A percentile compares a stretch with the other conserved stretches of the same genome.
Evolutionary conservation across 2,797 vertebrate species (phyloP).

Genomic region (Rhodeus uyekii): DNA sequence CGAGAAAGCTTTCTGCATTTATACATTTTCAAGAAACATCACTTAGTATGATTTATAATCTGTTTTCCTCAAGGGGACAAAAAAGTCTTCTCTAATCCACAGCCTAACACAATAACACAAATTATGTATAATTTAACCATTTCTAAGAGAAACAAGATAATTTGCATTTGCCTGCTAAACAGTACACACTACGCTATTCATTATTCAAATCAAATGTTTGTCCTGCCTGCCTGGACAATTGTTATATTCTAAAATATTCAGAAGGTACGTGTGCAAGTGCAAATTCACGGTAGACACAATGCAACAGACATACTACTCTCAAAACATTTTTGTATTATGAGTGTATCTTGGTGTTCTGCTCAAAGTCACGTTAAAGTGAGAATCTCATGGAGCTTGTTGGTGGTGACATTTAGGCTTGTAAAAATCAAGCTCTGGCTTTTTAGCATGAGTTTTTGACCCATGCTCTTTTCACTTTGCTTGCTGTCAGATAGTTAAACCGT

Average conservation of each 20-base stretch:
- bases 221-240: background rate
- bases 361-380: background rate
- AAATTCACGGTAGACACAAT: background rate
- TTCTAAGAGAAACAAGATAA: constrained; percentile 8
- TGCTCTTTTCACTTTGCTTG: constrained; percentile 72
- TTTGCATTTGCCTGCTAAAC: constrained; percentile 3
- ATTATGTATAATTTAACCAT: constrained; percentile 30
- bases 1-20: background rate
- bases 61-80: background rate
- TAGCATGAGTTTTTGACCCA: constrained; percentile 63
- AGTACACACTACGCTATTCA: background rate
- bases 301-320: background rate
- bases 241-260: background rate
- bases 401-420: constrained; percentile 64
- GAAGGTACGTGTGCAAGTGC: background rate
- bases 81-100: background rate
- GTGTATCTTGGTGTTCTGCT: background rate
- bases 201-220: constrained; percentile 3
- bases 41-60: background rate
- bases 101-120: constrained; percentile 17
- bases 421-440: constrained; percentile 64
- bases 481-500: constrained; percentile 68
- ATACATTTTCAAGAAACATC: background rate
- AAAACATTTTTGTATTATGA: background rate
- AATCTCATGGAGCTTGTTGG: background rate